Percentiles rank a stretch among this genome's conserved stretches.
Conservation (phyloP, 2,888 invertebrate species). For the Drosophila recens region DNA sequence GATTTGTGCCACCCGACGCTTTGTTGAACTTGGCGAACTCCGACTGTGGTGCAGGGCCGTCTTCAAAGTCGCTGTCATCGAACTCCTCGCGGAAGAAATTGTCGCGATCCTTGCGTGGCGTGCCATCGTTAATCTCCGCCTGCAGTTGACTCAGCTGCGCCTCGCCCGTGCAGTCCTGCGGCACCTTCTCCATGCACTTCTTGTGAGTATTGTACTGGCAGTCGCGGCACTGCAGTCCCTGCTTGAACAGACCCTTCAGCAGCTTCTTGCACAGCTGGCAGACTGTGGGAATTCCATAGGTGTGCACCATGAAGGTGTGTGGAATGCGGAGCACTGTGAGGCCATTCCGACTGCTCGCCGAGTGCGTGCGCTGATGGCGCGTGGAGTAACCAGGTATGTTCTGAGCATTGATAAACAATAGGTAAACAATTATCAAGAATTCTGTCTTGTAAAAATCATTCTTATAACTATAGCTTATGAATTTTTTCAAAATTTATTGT, state of each 20-base stretch:
- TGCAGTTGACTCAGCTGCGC: constrained; percentile 85
- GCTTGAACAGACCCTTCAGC: constrained; percentile 97
- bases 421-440: not conserved
- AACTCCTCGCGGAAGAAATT: constrained; percentile 86
- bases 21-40: constrained; percentile 72
- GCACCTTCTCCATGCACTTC: constrained; percentile 95
- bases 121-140: constrained; percentile 82
- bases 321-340: constrained; percentile 89
- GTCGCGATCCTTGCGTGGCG: constrained; percentile 74
- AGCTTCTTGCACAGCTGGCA: constrained; percentile 98
- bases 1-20: constrained; percentile 52
- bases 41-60: constrained; percentile 82
- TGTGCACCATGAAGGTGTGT: constrained; percentile 98
- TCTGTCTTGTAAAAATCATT: not conserved
- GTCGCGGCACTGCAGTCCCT: constrained; percentile 98
- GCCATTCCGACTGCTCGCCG: constrained; percentile 87
- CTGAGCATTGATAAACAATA: constrained; percentile 57
- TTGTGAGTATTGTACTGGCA: constrained; percentile 98
- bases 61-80: constrained; percentile 88
- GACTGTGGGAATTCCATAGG: constrained; percentile 98
- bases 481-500: too few relatives aligned
- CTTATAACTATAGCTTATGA: not conserved
- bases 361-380: constrained; percentile 87
- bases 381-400: constrained; percentile 86
- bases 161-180: constrained; percentile 96